Evolutionary conservation across 2,797 vertebrate genomes (phyloP).

Genomic region (Peromyscus aztecus): DNA sequence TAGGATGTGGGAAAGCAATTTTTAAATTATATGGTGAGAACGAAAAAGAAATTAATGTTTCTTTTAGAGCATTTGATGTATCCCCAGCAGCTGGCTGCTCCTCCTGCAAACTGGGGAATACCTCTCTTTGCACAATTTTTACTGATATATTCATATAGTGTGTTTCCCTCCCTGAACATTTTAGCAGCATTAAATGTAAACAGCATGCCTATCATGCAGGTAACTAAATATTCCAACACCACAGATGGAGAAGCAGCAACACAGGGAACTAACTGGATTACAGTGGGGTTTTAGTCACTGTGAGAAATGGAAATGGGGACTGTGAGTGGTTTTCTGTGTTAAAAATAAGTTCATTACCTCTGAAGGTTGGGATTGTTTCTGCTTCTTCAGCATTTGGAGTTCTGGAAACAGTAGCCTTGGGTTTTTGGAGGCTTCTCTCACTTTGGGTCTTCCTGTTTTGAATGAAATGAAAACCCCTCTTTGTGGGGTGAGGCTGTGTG

Average conservation of each 20-base stretch:
- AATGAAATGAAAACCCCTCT: background rate
- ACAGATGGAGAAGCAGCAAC: background rate
- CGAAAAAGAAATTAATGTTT: slow-evolving; percentile 32
- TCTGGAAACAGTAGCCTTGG: background rate
- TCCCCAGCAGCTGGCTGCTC: background rate
- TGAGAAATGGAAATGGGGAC: background rate
- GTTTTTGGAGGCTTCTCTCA: background rate
- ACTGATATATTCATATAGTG: slow-evolving; percentile 6
- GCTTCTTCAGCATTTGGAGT: background rate
- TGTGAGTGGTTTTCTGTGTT: background rate
- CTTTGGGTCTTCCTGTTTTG: background rate
- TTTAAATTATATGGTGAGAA: slow-evolving; percentile 32
- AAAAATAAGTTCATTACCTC: background rate
- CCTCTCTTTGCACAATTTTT: slow-evolving; percentile 26
- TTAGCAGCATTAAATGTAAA: slow-evolving; percentile 17
- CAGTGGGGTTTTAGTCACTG: background rate
- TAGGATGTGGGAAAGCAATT: slow-evolving; percentile 39
- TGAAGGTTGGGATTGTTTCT: background rate
- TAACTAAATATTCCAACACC: background rate
- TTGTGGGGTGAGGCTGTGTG: background rate
- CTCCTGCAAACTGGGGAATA: background rate
- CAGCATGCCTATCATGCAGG: background rate
- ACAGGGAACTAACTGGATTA: background rate
- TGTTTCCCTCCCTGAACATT: background rate
- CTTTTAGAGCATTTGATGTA: background rate